Conservation (phyloP, 1,140 invertebrate species). For the Prorops nasuta region DNA sequence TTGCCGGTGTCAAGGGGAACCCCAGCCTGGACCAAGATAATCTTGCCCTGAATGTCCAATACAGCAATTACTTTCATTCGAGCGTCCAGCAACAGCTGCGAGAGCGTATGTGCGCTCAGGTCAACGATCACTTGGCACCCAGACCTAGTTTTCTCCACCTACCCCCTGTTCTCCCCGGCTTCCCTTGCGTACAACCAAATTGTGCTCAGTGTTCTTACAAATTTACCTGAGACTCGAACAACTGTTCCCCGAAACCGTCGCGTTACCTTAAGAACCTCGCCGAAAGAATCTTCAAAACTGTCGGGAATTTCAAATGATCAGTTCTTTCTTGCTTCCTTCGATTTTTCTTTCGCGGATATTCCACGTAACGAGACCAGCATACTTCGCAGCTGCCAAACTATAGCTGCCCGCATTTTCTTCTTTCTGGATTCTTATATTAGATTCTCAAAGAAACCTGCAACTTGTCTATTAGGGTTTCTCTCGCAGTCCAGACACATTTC, state of each 20-base stretch:
- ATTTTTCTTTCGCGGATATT: too few relatives aligned
- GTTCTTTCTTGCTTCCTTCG: too few relatives aligned
- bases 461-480: too few relatives aligned
- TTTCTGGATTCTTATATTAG: too few relatives aligned
- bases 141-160: constrained; percentile 40
- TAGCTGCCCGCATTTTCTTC: too few relatives aligned
- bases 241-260: background rate
- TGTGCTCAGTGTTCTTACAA: constrained; percentile 45
- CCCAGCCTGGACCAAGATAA: constrained; percentile 24
- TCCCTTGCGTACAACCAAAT: constrained; percentile 49
- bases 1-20: constrained; percentile 16
- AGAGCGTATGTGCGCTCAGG: constrained; percentile 31
- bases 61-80: constrained; percentile 38
- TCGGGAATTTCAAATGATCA: too few relatives aligned
- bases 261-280: too few relatives aligned
- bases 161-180: constrained; percentile 41
- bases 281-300: too few relatives aligned
- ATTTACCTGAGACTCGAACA: constrained; percentile 24
- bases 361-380: too few relatives aligned
- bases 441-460: too few relatives aligned
- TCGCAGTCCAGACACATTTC: too few relatives aligned
- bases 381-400: too few relatives aligned
- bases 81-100: constrained; percentile 33
- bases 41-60: constrained; percentile 35
- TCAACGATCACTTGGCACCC: constrained; percentile 22